phyloP scores from a whole-genome alignment of 1,140 invertebrate genomes.

The Eriocheir sinensis region DNA sequence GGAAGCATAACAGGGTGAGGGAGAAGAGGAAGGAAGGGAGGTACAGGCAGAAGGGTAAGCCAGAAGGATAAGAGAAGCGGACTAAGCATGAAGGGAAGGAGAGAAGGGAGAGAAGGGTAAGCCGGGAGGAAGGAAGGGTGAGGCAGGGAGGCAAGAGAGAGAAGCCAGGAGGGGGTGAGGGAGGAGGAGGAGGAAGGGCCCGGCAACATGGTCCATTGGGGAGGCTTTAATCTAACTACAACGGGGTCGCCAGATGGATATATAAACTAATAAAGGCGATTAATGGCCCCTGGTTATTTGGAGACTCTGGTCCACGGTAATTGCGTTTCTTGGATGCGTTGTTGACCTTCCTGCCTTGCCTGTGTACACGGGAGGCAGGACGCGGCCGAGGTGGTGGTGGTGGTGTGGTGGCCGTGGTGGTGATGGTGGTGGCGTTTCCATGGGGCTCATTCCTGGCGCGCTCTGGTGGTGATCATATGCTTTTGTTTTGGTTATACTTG shows the following conservation, averaged over 20 bases:
- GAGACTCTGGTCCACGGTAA: constrained; percentile 12
- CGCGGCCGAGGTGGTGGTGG: background rate
- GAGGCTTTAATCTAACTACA: constrained; percentile 25
- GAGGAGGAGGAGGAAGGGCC: background rate
- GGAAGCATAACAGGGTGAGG: background rate
- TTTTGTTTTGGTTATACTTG: background rate
- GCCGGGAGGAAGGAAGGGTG: background rate
- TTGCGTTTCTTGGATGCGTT: constrained; percentile 15
- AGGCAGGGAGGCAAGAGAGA: background rate
- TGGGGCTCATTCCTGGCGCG: background rate
- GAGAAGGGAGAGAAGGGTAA: background rate
- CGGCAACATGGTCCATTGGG: constrained; percentile 1
- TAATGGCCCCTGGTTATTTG: constrained; percentile 24
- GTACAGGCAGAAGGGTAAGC: background rate
- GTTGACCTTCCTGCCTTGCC: background rate
- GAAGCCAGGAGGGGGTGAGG: background rate
- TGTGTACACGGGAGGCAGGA: background rate
- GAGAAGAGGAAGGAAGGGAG: background rate
- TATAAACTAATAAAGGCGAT: constrained; percentile 26
- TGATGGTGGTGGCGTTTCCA: background rate
- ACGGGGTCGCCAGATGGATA: constrained; percentile 19
- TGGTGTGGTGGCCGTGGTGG: background rate
- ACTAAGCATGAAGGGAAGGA: background rate
- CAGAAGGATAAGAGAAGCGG: too few relatives aligned
- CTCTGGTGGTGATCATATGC: background rate